These are phyloP conservation scores for Barbus barbus DNA, from an alignment of 2,113 vertebrate genomes.

Conservation along the genomic window DNA sequence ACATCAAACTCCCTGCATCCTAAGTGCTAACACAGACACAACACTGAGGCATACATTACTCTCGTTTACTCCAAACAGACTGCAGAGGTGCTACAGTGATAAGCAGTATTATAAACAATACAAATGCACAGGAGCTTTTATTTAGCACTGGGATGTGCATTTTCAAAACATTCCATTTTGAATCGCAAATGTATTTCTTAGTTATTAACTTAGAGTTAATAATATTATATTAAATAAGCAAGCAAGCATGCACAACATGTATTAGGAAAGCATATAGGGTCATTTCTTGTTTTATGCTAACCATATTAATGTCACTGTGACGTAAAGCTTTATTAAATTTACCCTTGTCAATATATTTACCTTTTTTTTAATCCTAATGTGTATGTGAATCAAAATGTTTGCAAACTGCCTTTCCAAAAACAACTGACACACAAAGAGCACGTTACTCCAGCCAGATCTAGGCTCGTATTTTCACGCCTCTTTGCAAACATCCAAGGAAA, in stretches of 20 bases:
- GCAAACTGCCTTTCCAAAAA: background rate
- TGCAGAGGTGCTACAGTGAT: slow-evolving; percentile 30
- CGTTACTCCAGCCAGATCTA: background rate
- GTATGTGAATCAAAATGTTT: background rate
- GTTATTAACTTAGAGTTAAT: too few relatives aligned
- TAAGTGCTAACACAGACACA: slow-evolving; percentile 59
- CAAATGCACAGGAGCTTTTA: background rate
- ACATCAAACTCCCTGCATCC: slow-evolving; percentile 60
- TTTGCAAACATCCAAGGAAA: background rate
- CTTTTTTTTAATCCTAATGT: background rate
- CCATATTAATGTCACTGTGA: background rate
- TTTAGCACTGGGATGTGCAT: background rate
- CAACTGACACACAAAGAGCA: background rate
- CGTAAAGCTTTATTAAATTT: background rate
- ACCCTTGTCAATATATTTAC: background rate
- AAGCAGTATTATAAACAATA: background rate
- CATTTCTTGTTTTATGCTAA: background rate
- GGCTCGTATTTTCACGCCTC: background rate
- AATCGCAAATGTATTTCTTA: background rate
- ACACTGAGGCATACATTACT: slow-evolving; percentile 40
- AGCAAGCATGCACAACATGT: too few relatives aligned
- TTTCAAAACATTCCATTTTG: background rate
- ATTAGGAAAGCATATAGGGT: background rate
- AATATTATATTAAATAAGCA: too few relatives aligned
- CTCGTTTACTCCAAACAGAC: slow-evolving; percentile 36